A percentile compares a stretch with the other conserved stretches of the same genome.
Evolutionary conservation across 2,888 invertebrate species (phyloP).

Genomic region (Drosophila mulleri): DNA sequence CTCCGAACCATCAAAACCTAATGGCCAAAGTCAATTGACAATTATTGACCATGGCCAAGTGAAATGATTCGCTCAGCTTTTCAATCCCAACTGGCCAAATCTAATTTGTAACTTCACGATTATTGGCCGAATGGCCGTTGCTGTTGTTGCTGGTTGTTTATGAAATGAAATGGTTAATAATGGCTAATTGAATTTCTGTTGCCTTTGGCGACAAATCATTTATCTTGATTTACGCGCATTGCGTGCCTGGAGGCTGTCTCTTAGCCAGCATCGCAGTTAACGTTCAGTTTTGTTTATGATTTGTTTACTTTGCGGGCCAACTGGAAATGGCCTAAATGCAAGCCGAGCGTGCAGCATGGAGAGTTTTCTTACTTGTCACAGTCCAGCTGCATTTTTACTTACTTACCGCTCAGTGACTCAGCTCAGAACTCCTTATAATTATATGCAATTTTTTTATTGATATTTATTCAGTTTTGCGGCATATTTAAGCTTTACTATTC

Average conservation of each 20-base stretch:
- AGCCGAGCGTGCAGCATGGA: not conserved
- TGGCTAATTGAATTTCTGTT: conserved; percentile 80
- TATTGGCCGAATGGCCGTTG: conserved; percentile 31
- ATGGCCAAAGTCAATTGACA: conserved; percentile 83
- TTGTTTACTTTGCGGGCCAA: conserved; percentile 24
- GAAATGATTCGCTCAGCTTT: conserved; percentile 69
- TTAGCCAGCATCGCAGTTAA: conserved; percentile 9
- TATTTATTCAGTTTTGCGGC: conserved; percentile 14
- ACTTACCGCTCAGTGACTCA: not conserved
- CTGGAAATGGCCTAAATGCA: conserved; percentile 15
- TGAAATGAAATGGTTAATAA: conserved; percentile 78
- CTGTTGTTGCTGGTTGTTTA: conserved; percentile 46
- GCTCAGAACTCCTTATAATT: not conserved
- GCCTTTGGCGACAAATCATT: conserved; percentile 79
- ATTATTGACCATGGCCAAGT: conserved; percentile 78
- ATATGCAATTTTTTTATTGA: not conserved
- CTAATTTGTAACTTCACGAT: conserved; percentile 64
- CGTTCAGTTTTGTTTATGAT: conserved; percentile 8
- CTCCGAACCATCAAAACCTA: conserved; percentile 59
- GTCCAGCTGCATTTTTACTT: not conserved
- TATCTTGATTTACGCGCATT: conserved; percentile 78
- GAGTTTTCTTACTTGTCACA: not conserved
- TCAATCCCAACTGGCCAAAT: conserved; percentile 58
- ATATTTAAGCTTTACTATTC: conserved; percentile 28
- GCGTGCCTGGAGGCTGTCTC: conserved; percentile 42